phyloP scores from a whole-genome alignment of 2,113 vertebrate species.

The Leptobrachium leishanense region DNA sequence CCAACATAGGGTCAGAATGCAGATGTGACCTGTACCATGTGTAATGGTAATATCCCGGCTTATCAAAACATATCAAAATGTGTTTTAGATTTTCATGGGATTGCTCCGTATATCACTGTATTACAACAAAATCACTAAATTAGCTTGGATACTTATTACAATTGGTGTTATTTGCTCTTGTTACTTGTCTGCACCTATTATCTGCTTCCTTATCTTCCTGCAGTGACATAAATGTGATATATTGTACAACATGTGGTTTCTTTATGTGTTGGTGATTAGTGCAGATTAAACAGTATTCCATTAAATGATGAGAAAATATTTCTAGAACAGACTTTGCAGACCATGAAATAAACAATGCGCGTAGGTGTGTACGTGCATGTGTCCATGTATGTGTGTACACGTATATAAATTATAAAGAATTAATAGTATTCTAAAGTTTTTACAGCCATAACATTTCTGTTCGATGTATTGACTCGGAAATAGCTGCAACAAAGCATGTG shows the following conservation, averaged over 20 bases:
- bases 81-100: conserved; percentile 1
- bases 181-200: neutral
- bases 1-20: neutral
- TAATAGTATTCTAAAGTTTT: too few relatives aligned
- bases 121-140: neutral
- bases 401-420: too few relatives aligned
- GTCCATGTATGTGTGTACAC: too few relatives aligned
- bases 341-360: too few relatives aligned
- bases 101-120: neutral
- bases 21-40: conserved; percentile 1
- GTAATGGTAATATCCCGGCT: neutral
- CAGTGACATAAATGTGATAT: neutral
- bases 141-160: neutral
- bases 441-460: too few relatives aligned
- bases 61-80: conserved; percentile 6
- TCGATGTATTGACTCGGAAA: too few relatives aligned
- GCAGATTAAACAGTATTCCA: neutral
- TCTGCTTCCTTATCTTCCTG: neutral
- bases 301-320: neutral
- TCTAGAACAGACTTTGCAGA: too few relatives aligned
- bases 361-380: too few relatives aligned
- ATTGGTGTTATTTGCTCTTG: neutral
- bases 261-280: neutral
- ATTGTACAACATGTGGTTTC: neutral
- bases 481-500: too few relatives aligned